These are phyloP conservation scores for Myotis yumanensis DNA, from an alignment of 2,113 vertebrate genomes.

Conservation along the genomic window DNA sequence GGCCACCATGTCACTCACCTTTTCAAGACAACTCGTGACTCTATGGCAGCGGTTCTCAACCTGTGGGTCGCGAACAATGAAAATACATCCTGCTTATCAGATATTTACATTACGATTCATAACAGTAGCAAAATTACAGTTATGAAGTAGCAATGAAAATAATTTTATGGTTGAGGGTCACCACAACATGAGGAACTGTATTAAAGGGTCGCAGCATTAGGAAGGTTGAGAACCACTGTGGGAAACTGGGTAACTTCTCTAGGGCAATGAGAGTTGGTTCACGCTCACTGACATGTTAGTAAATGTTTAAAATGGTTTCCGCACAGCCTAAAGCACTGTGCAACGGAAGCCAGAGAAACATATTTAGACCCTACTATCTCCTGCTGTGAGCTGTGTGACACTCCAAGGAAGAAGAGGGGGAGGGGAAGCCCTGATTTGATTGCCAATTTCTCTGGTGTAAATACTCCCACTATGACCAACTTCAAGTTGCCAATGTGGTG, in stretches of 20 bases:
- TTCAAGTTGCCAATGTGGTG: not conserved
- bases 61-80: too few species aligned
- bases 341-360: not conserved
- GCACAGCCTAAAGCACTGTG: not conserved
- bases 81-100: too few species aligned
- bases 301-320: not conserved
- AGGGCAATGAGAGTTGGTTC: not conserved
- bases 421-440: not conserved
- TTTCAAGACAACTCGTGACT: not conserved
- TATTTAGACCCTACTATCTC: not conserved
- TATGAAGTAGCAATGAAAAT: too few species aligned
- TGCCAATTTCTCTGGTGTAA: not conserved
- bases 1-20: not conserved
- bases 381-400: not conserved
- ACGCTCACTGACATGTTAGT: not conserved
- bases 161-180: too few species aligned
- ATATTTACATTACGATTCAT: too few species aligned
- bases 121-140: too few species aligned
- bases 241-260: not conserved
- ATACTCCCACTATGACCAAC: not conserved
- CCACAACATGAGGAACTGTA: too few species aligned
- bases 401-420: too few species aligned
- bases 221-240: too few species aligned
- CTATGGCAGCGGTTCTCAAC: too few species aligned
- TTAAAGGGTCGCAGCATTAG: too few species aligned